Conservation (phyloP, 2,888 invertebrate genomes). For the Heliconius hortense region DNA sequence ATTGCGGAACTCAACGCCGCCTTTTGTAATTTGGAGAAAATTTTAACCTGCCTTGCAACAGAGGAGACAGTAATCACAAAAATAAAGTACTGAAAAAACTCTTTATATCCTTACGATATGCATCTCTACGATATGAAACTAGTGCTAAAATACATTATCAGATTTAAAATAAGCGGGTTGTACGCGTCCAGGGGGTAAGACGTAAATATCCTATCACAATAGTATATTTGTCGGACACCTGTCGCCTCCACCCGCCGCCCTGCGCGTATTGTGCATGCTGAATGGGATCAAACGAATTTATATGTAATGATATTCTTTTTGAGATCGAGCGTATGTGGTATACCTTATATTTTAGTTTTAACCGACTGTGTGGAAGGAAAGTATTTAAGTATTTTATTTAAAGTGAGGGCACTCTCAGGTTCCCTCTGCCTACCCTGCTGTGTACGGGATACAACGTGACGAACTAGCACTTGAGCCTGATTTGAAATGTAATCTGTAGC, state of each 20-base stretch:
- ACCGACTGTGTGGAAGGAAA: neutral
- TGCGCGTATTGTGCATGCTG: slow-evolving; percentile 47
- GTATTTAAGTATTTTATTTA: neutral
- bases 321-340: slow-evolving; percentile 21
- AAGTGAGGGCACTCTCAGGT: too few relatives aligned
- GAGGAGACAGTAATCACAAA: too few relatives aligned
- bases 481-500: too few relatives aligned
- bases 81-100: too few relatives aligned
- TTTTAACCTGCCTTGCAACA: too few relatives aligned
- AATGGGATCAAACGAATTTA: slow-evolving; percentile 54
- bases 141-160: slow-evolving; percentile 14
- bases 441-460: too few relatives aligned
- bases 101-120: neutral
- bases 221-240: slow-evolving; percentile 49
- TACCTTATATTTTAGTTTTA: slow-evolving; percentile 1
- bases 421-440: too few relatives aligned
- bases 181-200: slow-evolving; percentile 22
- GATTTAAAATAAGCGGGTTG: slow-evolving; percentile 27
- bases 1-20: too few relatives aligned
- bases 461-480: too few relatives aligned
- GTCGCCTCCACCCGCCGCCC: slow-evolving; percentile 46
- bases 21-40: too few relatives aligned
- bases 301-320: slow-evolving; percentile 40
- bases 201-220: slow-evolving; percentile 56
- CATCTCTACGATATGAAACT: neutral